A percentile compares a stretch with the other conserved stretches of the same genome.
Conservation (phyloP, 2,797 vertebrate genomes). For the Ambastaia sidthimunki region DNA sequence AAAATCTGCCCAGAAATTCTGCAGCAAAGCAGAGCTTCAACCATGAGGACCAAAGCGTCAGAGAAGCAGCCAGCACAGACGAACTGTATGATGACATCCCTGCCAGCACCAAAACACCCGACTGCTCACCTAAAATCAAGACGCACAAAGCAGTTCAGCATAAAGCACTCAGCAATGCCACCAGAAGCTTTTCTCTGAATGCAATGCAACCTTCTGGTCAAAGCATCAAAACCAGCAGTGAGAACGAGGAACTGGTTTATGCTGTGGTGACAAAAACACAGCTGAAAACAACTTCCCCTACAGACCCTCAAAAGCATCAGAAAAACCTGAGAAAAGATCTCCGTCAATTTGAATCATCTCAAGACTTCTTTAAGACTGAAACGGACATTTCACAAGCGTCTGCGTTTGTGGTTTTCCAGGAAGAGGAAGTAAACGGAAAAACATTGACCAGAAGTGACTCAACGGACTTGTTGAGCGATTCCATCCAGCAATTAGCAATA, state of each 20-base stretch:
- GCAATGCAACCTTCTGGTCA: conserved; percentile 11
- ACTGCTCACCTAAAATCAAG: background rate
- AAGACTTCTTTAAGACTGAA: background rate
- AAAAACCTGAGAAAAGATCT: conserved; percentile 22
- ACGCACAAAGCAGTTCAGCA: background rate
- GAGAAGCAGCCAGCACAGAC: background rate
- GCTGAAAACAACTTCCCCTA: conserved; percentile 9
- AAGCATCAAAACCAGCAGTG: background rate
- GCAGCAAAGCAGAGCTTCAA: background rate
- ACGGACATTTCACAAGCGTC: background rate
- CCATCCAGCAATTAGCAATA: conserved; percentile 29
- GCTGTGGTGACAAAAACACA: conserved; percentile 47
- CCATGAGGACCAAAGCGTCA: background rate
- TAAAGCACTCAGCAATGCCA: conserved; percentile 45
- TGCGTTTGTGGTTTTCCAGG: background rate
- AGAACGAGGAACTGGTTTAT: conserved; percentile 48
- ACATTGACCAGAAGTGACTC: background rate
- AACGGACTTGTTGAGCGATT: conserved; percentile 25
- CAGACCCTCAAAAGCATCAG: conserved; percentile 27
- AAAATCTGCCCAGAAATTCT: background rate
- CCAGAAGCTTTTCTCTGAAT: conserved; percentile 46
- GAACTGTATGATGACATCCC: background rate
- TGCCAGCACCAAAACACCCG: background rate
- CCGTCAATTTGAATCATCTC: background rate
- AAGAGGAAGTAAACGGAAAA: background rate